Conservation (phyloP, 2,888 invertebrate genomes). For the Polymixis flavicincta region DNA sequence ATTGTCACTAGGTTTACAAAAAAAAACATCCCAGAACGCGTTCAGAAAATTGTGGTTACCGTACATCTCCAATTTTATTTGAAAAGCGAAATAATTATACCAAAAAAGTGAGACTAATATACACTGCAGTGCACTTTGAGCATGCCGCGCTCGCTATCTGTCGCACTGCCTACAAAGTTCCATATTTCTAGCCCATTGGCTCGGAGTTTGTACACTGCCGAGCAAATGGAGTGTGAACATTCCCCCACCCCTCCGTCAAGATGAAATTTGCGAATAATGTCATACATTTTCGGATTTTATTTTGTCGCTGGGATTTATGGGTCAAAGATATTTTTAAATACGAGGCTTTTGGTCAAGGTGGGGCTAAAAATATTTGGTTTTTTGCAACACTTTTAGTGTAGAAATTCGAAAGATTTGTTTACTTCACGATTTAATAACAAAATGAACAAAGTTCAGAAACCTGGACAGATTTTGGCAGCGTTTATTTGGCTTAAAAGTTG, state of each 20-base stretch:
- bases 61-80: background rate
- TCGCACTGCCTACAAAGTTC: conserved; percentile 60
- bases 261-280: conserved; percentile 62
- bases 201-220: conserved; percentile 66
- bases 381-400: background rate
- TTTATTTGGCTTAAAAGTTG: background rate
- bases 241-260: conserved; percentile 53
- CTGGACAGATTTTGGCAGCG: background rate
- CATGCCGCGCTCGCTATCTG: conserved; percentile 48
- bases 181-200: conserved; percentile 74
- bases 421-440: too few relatives aligned
- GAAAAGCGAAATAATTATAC: background rate
- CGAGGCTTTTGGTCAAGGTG: conserved; percentile 17
- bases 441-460: background rate
- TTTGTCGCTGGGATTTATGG: conserved; percentile 18
- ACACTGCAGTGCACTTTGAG: conserved; percentile 55
- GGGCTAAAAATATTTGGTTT: background rate
- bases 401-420: background rate
- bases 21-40: background rate
- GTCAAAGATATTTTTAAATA: conserved; percentile 16
- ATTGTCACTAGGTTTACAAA: too few relatives aligned
- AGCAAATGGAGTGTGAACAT: conserved; percentile 75
- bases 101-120: background rate
- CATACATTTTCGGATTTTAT: conserved; percentile 44
- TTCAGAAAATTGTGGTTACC: background rate